These are phyloP conservation scores for Pachyseris speciosa DNA, from an alignment of 64 coral and sea anemone genomes.

Conservation along the genomic window DNA sequence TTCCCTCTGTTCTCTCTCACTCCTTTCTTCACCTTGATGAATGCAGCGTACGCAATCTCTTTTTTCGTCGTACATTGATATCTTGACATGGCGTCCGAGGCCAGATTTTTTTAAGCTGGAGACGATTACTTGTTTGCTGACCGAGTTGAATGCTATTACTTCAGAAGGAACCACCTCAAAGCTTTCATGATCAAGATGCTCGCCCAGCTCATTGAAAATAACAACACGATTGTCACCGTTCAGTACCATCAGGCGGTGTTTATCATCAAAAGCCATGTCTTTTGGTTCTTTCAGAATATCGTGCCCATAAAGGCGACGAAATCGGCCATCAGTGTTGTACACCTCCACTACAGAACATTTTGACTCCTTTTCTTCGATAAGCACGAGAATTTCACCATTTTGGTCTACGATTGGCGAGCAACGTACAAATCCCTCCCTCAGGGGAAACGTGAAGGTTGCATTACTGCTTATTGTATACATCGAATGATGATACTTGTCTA, in stretches of 20 bases:
- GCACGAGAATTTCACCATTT: slow-evolving; percentile 17
- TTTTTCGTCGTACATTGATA: slow-evolving; percentile 33
- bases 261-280: slow-evolving; percentile 31
- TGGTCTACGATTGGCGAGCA: slow-evolving; percentile 14
- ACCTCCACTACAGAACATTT: neutral
- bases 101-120: slow-evolving; percentile 49
- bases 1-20: neutral
- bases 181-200: neutral
- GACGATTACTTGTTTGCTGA: slow-evolving; percentile 11
- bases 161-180: slow-evolving; percentile 12
- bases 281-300: slow-evolving; percentile 21
- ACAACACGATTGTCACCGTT: slow-evolving; percentile 21
- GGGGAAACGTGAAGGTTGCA: neutral
- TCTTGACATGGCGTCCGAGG: neutral
- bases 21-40: slow-evolving; percentile 34
- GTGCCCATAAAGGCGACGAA: slow-evolving; percentile 2
- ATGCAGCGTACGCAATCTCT: slow-evolving; percentile 15
- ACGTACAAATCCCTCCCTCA: slow-evolving; percentile 49
- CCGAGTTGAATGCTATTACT: slow-evolving; percentile 29
- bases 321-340: slow-evolving; percentile 10
- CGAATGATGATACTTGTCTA: slow-evolving; percentile 30
- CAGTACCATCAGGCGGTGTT: slow-evolving; percentile 37
- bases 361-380: neutral
- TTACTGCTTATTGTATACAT: slow-evolving; percentile 10
- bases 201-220: neutral